Percentiles rank a stretch among this genome's conserved stretches.
Conservation (phyloP, 1,140 invertebrate genomes). For the Tigriopus japonicus region DNA sequence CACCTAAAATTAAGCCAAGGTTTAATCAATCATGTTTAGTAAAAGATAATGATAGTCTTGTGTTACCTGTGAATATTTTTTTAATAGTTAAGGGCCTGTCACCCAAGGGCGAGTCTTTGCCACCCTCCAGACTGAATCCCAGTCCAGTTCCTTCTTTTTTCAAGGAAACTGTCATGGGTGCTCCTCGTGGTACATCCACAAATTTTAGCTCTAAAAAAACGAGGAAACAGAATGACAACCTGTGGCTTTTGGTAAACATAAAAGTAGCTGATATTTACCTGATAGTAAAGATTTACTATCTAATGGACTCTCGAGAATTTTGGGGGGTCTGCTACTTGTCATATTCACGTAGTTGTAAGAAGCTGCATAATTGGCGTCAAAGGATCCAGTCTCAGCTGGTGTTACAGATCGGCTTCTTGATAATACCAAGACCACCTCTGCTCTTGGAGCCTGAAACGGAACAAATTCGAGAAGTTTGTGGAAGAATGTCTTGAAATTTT, state of each 20-base stretch:
- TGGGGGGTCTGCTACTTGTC: slow-evolving; percentile 21
- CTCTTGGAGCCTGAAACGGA: slow-evolving; percentile 35
- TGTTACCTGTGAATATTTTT: slow-evolving; percentile 69
- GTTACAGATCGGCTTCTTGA: slow-evolving; percentile 28
- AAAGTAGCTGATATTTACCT: slow-evolving; percentile 14
- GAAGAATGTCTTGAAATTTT: background rate
- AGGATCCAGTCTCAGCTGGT: slow-evolving; percentile 18
- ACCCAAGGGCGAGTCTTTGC: slow-evolving; percentile 65
- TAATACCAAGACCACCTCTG: slow-evolving; percentile 45
- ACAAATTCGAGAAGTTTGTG: background rate
- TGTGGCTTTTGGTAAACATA: slow-evolving; percentile 7
- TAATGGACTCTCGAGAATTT: slow-evolving; percentile 24
- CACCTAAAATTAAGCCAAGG: slow-evolving; percentile 37
- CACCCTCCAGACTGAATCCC: slow-evolving; percentile 79
- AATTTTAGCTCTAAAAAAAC: slow-evolving; percentile 17
- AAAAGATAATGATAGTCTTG: background rate
- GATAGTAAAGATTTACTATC: slow-evolving; percentile 21
- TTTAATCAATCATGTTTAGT: background rate
- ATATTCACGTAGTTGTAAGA: slow-evolving; percentile 16
- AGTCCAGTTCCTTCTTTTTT: slow-evolving; percentile 69
- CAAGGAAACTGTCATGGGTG: slow-evolving; percentile 36
- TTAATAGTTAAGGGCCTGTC: slow-evolving; percentile 68
- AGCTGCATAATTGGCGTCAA: slow-evolving; percentile 17
- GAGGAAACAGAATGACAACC: background rate
- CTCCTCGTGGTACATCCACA: slow-evolving; percentile 17